Evolutionary conservation across 2,113 vertebrate species (phyloP).

Genomic region (Camelus dromedarius): DNA sequence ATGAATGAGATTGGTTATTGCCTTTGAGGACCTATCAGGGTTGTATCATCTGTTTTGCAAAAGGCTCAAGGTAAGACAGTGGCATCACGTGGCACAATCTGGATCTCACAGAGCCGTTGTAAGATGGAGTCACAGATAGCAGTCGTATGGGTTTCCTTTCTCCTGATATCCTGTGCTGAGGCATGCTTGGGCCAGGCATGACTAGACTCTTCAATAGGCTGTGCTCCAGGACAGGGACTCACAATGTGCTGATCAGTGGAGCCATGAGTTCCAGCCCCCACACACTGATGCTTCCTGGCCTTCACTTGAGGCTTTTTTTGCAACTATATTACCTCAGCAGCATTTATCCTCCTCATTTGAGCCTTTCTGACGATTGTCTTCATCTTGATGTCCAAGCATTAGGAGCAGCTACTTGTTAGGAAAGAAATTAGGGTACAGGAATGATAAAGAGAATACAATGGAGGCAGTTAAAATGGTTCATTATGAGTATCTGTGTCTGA

Average conservation of each 20-base stretch:
- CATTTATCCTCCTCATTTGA: neutral
- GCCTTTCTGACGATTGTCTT: neutral
- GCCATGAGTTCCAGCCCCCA: neutral
- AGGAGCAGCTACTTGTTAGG: neutral
- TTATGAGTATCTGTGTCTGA: neutral
- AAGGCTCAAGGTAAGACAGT: neutral
- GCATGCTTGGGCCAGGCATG: neutral
- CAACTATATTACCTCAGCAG: neutral
- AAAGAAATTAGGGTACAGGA: slow-evolving; percentile 38
- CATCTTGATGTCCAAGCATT: neutral
- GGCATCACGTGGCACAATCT: neutral
- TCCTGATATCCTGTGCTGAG: neutral
- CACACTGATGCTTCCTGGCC: neutral
- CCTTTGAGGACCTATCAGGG: neutral
- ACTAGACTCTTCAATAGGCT: neutral
- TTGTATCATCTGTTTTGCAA: slow-evolving; percentile 19
- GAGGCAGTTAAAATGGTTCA: slow-evolving; percentile 30
- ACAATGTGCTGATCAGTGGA: neutral
- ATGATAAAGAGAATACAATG: slow-evolving; percentile 35
- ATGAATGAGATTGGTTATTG: neutral
- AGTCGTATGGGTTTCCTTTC: neutral
- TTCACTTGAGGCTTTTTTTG: neutral
- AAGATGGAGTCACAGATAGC: neutral
- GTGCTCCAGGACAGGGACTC: neutral
- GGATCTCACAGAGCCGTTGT: neutral